Conservation (phyloP, 1,140 invertebrate genomes). For the Oryzaephilus surinamensis region DNA sequence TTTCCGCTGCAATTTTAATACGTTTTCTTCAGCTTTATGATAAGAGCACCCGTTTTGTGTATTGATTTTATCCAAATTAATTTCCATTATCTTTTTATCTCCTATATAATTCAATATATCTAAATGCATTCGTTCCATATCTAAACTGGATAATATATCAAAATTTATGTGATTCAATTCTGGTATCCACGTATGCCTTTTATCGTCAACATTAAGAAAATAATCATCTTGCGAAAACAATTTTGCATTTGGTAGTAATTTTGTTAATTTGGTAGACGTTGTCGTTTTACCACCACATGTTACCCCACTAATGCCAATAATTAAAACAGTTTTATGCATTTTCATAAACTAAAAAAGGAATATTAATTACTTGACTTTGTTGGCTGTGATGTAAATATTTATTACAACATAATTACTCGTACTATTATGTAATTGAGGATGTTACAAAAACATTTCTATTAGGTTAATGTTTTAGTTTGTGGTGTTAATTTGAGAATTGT, state of each 20-base stretch:
- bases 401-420: no score
- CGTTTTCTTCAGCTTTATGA: no score
- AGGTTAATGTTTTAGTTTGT: no score
- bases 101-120: conserved; percentile 42
- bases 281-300: conserved; percentile 76
- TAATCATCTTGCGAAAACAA: conserved; percentile 68
- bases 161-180: conserved; percentile 67
- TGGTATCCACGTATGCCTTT: conserved; percentile 50
- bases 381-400: no score
- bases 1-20: no score
- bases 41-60: no score
- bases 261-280: conserved; percentile 45
- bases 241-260: conserved; percentile 43
- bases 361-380: no score
- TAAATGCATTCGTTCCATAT: conserved; percentile 60
- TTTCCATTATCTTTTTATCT: conserved; percentile 8
- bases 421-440: no score
- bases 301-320: conserved; percentile 64
- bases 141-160: conserved; percentile 59
- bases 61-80: neutral
- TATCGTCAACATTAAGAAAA: conserved; percentile 57
- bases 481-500: no score
- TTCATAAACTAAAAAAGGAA: no score
- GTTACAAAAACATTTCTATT: no score
- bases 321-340: conserved; percentile 28